Evolutionary conservation across 2,797 vertebrate genomes (phyloP), one percentile per base, ranked within the genome.

Genomic region (Delichon dasypus): DNA sequence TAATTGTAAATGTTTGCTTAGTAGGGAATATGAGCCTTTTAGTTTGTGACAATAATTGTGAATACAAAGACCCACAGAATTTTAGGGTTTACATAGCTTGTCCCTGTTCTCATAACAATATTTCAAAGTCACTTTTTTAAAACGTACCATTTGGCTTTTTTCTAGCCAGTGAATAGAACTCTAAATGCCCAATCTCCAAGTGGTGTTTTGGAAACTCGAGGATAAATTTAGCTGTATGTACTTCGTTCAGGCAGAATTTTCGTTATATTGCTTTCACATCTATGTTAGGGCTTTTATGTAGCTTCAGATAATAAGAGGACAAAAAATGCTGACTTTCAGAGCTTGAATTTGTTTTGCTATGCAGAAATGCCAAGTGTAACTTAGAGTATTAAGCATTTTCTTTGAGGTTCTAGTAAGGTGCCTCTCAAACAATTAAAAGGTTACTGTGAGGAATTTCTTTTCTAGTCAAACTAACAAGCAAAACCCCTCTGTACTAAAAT

Each of bases 1-100:
- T 96, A 96, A 96, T 96, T 96, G 94, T 94, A 94, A 94, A 93
- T 96, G 95, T 97, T 96, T 96, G 94, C 95, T 95, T 97, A 94
- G 94, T 94, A 87, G 96, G 95, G 95, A 97, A 97, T 96, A 96
- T 89, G 88, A 95, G 93, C 91, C 95, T 95, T 94, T 96, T 96
- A 85, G 88, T 95, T 97, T 87, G 86, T 1, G 23, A 93, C 92
- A 96, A 89, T 97, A 94, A 94, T 91, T 7, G 13, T 82, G 90
- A 92, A 87, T 96, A 95, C 94, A 94, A 97, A 96, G 95, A 81
- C 72, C 36, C 83, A 60, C 90, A 90, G 85, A 92, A 88, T 94
- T 94, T 96, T 95, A 85, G 94, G 93, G 95, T 89, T 96, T 97
- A 75, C 77, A 50, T 94, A 89, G 88, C 72, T 94, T 94, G 83